Evolutionary conservation across 2,797 vertebrate species (phyloP).

Genomic region (Neosilurus mollespiculum): DNA sequence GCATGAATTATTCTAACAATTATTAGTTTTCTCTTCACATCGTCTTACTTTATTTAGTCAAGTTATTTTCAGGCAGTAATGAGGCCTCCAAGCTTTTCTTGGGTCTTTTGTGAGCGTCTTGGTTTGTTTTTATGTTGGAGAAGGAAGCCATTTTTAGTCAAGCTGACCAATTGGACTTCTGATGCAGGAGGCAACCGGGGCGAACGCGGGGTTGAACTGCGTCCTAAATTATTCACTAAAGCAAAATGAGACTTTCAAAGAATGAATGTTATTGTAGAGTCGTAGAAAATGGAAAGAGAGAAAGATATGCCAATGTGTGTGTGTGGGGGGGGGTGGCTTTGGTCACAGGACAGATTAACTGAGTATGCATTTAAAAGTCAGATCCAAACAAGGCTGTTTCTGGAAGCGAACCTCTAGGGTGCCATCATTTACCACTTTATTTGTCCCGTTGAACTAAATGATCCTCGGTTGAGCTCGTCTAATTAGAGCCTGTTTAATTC

Average conservation of each 20-base stretch:
- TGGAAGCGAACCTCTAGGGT: neutral
- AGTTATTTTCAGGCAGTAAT: conserved; percentile 19
- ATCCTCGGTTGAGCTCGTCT: neutral
- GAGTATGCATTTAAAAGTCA: neutral
- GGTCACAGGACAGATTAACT: conserved; percentile 1
- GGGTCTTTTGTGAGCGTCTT: neutral
- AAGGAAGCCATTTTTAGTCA: conserved; percentile 10
- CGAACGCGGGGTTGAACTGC: neutral
- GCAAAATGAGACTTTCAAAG: conserved; percentile 31
- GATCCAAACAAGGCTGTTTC: conserved; percentile 2
- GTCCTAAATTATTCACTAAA: conserved; percentile 38
- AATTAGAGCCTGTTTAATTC: conserved; percentile 20
- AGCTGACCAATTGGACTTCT: conserved; percentile 5
- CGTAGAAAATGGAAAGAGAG: neutral
- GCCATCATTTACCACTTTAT: conserved; percentile 5
- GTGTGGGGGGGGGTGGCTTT: neutral
- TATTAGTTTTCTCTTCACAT: neutral
- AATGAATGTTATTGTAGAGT: conserved; percentile 18
- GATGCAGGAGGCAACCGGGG: neutral
- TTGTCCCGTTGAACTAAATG: neutral
- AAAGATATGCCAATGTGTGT: neutral
- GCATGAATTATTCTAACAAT: neutral
- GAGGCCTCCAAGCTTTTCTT: conserved; percentile 23
- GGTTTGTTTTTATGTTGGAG: conserved; percentile 6
- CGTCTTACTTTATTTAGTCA: conserved; percentile 10